phyloP scores from a whole-genome alignment of 2,888 invertebrate species.

The Lasioglossum figueresi region DNA sequence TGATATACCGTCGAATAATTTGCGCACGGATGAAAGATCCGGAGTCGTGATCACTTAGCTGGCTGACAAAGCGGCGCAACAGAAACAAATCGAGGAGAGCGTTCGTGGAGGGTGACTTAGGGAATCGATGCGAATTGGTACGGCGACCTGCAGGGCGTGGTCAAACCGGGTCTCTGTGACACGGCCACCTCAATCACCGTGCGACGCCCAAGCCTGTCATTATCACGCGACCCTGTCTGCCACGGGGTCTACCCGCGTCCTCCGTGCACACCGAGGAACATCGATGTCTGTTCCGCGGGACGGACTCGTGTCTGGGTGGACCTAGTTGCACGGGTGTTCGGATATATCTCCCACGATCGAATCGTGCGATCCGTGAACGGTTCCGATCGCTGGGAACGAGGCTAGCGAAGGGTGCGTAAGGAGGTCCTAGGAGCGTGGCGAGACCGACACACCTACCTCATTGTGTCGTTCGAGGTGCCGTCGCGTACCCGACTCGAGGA shows the following conservation, averaged over 20 bases:
- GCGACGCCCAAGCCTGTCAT: constrained; percentile 82
- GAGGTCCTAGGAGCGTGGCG: constrained; percentile 58
- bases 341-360: constrained; percentile 61
- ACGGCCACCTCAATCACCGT: constrained; percentile 81
- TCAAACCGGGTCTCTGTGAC: constrained; percentile 80
- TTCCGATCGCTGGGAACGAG: constrained; percentile 66
- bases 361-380: constrained; percentile 45
- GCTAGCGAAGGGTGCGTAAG: constrained; percentile 64
- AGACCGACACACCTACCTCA: constrained; percentile 77
- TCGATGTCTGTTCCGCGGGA: constrained; percentile 21
- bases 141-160: constrained; percentile 77
- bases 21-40: not conserved
- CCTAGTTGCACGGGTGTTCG: constrained; percentile 44
- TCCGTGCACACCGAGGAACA: constrained; percentile 42
- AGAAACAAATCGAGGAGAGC: constrained; percentile 8
- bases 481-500: constrained; percentile 14
- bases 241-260: constrained; percentile 64
- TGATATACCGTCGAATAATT: not conserved
- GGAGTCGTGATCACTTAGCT: not conserved
- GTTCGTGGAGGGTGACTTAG: constrained; percentile 48
- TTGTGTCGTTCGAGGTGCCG: constrained; percentile 72
- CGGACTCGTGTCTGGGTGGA: constrained; percentile 37
- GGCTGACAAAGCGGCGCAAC: not conserved
- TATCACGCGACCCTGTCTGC: constrained; percentile 82
- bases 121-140: constrained; percentile 76